Percentiles rank a stretch among this genome's conserved stretches.
Conservation (phyloP, 2,888 invertebrate genomes). For the Apantesis nais region DNA sequence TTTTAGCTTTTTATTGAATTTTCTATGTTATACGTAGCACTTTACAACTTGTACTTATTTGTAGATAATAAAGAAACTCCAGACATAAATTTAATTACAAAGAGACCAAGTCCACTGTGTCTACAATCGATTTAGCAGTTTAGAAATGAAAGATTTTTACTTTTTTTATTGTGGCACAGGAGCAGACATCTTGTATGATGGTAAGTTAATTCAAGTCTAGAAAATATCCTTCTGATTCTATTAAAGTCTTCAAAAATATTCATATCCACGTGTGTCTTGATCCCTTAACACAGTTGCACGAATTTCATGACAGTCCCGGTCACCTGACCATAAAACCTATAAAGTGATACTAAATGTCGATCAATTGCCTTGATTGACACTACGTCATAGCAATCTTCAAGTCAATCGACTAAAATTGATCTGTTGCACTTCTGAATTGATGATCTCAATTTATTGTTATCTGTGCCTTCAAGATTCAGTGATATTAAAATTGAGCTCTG, state of each 20-base stretch:
- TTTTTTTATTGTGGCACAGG: background rate
- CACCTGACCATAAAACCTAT: background rate
- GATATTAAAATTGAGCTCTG: background rate
- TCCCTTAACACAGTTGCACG: background rate
- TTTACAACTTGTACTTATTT: conserved; percentile 69
- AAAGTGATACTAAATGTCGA: conserved; percentile 8
- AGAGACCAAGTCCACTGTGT: background rate
- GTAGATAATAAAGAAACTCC: conserved; percentile 42
- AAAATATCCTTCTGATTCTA: too few relatives aligned
- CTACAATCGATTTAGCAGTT: background rate
- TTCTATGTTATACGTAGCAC: conserved; percentile 78
- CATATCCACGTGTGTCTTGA: background rate
- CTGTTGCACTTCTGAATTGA: conserved; percentile 9
- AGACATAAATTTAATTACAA: conserved; percentile 48
- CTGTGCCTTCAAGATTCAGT: background rate
- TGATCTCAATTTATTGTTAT: conserved; percentile 13
- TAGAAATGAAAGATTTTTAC: too few relatives aligned
- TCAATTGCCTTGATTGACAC: conserved; percentile 21
- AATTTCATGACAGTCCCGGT: background rate
- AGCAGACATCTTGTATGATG: too few relatives aligned
- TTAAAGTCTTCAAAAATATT: background rate
- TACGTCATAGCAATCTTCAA: conserved; percentile 21
- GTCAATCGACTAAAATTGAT: conserved; percentile 20
- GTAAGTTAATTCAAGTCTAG: too few relatives aligned
- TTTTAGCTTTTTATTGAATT: conserved; percentile 86